These are phyloP conservation scores for Rhizomys pruinosus DNA, from an alignment of 2,113 vertebrate genomes.

Conservation along the genomic window DNA sequence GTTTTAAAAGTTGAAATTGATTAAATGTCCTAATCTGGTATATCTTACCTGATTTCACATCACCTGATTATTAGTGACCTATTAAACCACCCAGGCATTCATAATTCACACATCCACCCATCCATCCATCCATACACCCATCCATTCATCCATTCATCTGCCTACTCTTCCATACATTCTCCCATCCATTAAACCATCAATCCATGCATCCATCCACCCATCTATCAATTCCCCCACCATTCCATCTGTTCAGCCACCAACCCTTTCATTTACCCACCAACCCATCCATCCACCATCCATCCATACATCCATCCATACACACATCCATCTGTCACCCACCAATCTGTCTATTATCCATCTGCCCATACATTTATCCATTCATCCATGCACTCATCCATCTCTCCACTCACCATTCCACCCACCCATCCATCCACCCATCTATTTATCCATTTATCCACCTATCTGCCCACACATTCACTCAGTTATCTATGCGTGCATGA, in stretches of 20 bases:
- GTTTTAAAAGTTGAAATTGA: conserved; percentile 29
- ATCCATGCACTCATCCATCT: neutral
- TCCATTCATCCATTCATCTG: neutral
- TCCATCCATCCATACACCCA: neutral
- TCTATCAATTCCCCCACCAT: neutral
- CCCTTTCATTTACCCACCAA: neutral
- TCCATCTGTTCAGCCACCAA: neutral
- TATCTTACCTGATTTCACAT: neutral
- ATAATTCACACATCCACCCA: neutral
- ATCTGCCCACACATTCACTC: too few relatives aligned
- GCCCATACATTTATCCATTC: neutral
- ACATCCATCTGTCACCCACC: neutral
- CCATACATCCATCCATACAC: neutral
- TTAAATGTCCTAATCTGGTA: neutral
- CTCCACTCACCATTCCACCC: too few relatives aligned
- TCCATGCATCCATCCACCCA: neutral
- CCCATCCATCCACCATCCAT: neutral
- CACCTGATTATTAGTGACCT: neutral
- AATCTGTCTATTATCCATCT: neutral
- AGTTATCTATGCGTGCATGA: too few relatives aligned
- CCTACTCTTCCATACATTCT: neutral
- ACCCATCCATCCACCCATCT: neutral
- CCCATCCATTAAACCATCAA: neutral
- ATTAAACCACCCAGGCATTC: neutral
- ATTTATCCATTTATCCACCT: neutral